Base-by-base conservation (phyloP, 2,888 invertebrate species). In the Rhamphomyia laevipes region DNA sequence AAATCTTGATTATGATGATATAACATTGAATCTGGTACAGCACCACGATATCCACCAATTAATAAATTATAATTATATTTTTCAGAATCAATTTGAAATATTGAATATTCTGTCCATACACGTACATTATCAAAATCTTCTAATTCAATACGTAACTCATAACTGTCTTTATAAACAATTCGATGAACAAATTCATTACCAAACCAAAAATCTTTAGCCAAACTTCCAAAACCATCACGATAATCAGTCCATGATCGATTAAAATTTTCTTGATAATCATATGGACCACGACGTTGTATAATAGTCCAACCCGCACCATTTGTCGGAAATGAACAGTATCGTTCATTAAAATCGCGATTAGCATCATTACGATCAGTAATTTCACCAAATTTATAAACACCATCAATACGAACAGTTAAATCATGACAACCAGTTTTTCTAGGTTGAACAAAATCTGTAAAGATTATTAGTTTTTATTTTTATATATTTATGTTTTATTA, bases 141-240 rank as follows among this genome's bases (percentile, higher is more conserved):
- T 9, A 78, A 55, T 53, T 77, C 75, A 12, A 78, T 67, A 37
- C 75, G 64, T 48, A 78, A 58, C 15, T 64, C 63, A 47, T 74
- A 61, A 54, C 72, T 66, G 31, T 70, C 64, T 31, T 59, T 54
- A 51, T 63, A 63, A 11, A 68, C 63, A 51, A 78, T 55, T 46
- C 66, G 63, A 55, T 76, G 71, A 43, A 77, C 69, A 50, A 71
- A 73, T 47, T 77, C 75, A 58, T 77, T 77, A 6, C 79, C 78
- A 54, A 76, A 71, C 78, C 78, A 80, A 58, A 78, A 80, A 55
- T 78, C 77, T 27, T 64, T 63, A 11, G 64, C 54, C 15, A 77
- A 56, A 54, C 72, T 63, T 1, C 80, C 80, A 57, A 80, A 80
- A 3, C 80, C 80, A 23, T 67, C 57, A 48, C 74, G 76, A 59